These are phyloP conservation scores for Drosophila mauritiana DNA, from an alignment of 1,140 invertebrate genomes.

Conservation along the genomic window DNA sequence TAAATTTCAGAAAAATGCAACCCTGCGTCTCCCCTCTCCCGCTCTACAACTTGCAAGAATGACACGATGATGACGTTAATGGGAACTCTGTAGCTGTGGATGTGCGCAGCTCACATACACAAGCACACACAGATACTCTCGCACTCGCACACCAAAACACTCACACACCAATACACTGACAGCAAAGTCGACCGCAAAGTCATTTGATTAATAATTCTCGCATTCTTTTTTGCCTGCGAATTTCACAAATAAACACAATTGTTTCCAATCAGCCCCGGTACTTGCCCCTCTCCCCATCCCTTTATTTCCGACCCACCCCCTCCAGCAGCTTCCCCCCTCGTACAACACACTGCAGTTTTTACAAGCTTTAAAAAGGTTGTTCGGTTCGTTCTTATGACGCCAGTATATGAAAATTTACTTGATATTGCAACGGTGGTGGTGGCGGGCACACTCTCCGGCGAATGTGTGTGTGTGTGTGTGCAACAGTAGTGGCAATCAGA, in stretches of 20 bases:
- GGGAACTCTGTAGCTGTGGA: constrained; percentile 66
- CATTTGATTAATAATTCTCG: constrained; percentile 77
- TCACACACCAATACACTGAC: constrained; percentile 34
- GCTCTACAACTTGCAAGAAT: constrained; percentile 63
- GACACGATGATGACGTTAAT: constrained; percentile 84
- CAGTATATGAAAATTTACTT: constrained; percentile 81
- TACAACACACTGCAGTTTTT: constrained; percentile 43
- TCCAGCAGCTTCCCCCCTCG: not conserved
- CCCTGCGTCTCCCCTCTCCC: constrained; percentile 57
- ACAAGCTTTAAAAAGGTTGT: constrained; percentile 44
- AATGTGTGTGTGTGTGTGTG: constrained; percentile 54
- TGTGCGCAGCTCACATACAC: constrained; percentile 61
- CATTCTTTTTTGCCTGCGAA: constrained; percentile 63
- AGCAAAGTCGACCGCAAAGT: constrained; percentile 75
- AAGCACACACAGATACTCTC: constrained; percentile 7
- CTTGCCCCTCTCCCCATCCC: not conserved
- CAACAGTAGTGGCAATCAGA: constrained; percentile 80
- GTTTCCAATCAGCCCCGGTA: constrained; percentile 53
- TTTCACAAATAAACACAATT: constrained; percentile 76
- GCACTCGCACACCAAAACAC: constrained; percentile 30
- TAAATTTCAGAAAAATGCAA: constrained; percentile 71
- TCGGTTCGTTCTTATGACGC: constrained; percentile 76
- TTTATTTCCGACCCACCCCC: not conserved
- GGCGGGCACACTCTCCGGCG: constrained; percentile 41
- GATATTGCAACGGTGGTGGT: constrained; percentile 61